phyloP scores from a whole-genome alignment of 2,888 invertebrate genomes.

The Tiliacea aurago region DNA sequence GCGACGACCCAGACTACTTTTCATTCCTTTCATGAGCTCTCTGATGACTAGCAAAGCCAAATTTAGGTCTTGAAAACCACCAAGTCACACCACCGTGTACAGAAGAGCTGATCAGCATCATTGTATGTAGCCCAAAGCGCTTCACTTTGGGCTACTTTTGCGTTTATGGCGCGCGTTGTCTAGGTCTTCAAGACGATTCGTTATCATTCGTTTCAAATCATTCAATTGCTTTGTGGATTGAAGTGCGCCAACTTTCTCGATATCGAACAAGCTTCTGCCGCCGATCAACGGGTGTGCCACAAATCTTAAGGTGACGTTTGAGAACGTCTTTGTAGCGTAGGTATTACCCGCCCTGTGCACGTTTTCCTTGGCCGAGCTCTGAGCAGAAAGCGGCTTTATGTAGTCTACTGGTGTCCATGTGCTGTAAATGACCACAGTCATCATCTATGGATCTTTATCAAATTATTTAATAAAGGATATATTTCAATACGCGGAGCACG shows the following conservation, averaged over 20 bases:
- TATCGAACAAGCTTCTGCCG: too few species aligned
- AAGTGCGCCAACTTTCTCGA: too few species aligned
- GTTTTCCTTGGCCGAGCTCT: background rate
- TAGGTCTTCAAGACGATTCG: background rate
- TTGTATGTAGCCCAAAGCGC: too few species aligned
- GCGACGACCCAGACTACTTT: too few species aligned
- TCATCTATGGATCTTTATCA: background rate
- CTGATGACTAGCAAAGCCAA: too few species aligned
- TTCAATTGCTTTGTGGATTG: too few species aligned
- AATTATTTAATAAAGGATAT: background rate
- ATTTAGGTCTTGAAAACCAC: background rate
- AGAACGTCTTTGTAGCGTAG: too few species aligned
- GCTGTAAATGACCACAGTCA: background rate
- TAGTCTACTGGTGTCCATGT: background rate
- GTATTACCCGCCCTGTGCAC: too few species aligned
- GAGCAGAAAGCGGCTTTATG: background rate
- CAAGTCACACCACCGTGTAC: background rate
- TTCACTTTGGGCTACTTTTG: background rate
- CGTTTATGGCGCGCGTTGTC: background rate
- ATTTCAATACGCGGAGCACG: background rate
- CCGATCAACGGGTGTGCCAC: too few species aligned
- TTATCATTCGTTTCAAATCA: background rate
- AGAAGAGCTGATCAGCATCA: background rate
- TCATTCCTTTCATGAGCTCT: too few species aligned
- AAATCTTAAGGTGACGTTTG: too few species aligned